These are phyloP conservation scores for Hydrotaea cyrtoneurina DNA, from an alignment of 2,888 invertebrate species.

Conservation along the genomic window DNA sequence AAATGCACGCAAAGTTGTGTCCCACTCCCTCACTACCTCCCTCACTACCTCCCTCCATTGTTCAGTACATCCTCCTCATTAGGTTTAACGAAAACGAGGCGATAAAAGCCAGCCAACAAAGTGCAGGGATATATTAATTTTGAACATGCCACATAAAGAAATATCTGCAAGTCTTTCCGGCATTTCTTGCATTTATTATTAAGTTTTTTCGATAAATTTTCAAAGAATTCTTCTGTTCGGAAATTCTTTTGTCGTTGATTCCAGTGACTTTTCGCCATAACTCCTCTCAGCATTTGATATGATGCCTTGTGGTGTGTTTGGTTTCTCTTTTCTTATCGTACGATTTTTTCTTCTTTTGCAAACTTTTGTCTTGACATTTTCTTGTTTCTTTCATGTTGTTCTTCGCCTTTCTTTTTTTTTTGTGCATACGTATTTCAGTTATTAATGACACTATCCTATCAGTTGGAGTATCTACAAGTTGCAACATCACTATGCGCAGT, in stretches of 20 bases:
- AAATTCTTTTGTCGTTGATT: neutral
- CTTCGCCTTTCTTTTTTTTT: neutral
- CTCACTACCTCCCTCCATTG: no score
- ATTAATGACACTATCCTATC: constrained; percentile 58
- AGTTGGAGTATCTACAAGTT: constrained; percentile 54
- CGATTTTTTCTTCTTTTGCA: neutral
- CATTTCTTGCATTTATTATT: constrained; percentile 1
- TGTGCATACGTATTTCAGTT: constrained; percentile 56
- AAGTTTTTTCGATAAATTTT: constrained; percentile 5
- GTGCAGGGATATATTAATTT: constrained; percentile 15
- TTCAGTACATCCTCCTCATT: constrained; percentile 25
- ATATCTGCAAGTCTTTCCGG: neutral
- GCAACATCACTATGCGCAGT: constrained; percentile 52
- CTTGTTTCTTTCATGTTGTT: neutral
- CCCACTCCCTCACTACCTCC: constrained; percentile 20
- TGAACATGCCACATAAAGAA: constrained; percentile 26
- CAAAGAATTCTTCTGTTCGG: neutral
- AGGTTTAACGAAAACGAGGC: neutral
- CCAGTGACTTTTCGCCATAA: neutral
- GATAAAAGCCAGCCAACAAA: constrained; percentile 11
- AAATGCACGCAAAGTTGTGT: constrained; percentile 45
- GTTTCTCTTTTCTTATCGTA: neutral
- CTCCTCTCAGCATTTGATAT: neutral
- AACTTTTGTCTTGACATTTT: constrained; percentile 9
- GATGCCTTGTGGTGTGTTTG: constrained; percentile 1